A percentile compares a stretch with the other conserved stretches of the same genome.
These are phyloP conservation scores for Eucidaris tribuloides DNA, from an alignment of 35 echinoderm and acorn worm genomes.

Conservation along the genomic window DNA sequence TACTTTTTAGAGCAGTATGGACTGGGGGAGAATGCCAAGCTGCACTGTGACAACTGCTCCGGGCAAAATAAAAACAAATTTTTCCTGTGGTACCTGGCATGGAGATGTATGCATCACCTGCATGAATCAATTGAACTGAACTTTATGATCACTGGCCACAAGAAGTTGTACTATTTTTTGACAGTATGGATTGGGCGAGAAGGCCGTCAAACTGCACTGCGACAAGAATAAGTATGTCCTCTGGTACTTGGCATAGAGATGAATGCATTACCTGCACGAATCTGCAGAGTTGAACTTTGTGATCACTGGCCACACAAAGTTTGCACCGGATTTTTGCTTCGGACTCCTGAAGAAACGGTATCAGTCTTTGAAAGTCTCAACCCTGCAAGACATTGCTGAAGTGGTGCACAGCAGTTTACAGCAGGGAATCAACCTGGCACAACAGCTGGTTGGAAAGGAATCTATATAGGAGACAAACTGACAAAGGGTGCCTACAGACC, in stretches of 20 bases:
- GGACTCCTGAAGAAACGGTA: constrained; percentile 22
- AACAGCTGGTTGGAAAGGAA: constrained; percentile 12
- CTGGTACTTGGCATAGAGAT: constrained; percentile 4
- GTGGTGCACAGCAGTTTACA: not conserved
- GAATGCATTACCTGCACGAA: constrained; percentile 4
- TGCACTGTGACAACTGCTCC: constrained; percentile 52
- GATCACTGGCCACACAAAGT: constrained; percentile 39
- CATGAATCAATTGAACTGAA: no score
- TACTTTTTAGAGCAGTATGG: constrained; percentile 42
- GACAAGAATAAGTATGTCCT: constrained; percentile 29
- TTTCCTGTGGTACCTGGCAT: no score
- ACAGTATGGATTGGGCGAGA: no score
- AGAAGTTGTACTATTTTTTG: no score
- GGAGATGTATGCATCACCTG: no score
- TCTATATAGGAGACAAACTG: constrained; percentile 20
- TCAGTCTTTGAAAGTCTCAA: not conserved
- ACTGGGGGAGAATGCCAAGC: constrained; percentile 1
- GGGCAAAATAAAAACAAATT: constrained; percentile 40
- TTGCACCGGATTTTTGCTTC: constrained; percentile 23
- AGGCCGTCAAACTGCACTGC: no score
- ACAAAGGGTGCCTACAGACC: not conserved
- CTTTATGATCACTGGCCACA: no score
- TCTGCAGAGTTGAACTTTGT: constrained; percentile 13
- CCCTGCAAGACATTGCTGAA: constrained; percentile 37
- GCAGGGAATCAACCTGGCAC: constrained; percentile 42